These are phyloP conservation scores for Fistularia tabacaria DNA, from an alignment of 2,797 vertebrate species.

Conservation along the genomic window DNA sequence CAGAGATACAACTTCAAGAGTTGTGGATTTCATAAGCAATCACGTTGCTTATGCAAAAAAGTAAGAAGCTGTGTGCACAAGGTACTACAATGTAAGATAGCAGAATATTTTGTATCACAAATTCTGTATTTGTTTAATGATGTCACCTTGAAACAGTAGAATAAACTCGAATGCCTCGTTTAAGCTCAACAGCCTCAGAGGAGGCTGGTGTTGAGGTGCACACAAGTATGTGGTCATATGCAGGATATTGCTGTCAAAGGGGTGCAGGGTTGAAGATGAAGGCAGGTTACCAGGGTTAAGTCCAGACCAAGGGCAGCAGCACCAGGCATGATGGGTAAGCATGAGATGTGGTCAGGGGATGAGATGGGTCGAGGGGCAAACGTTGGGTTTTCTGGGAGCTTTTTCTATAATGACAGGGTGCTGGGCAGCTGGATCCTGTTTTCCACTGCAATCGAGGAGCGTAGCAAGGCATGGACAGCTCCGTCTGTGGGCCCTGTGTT, in stretches of 20 bases:
- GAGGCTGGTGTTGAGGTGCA: neutral
- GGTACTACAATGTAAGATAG: neutral
- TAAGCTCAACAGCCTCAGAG: no score
- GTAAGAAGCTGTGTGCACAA: neutral
- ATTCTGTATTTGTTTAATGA: neutral
- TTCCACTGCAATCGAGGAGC: constrained; percentile 61
- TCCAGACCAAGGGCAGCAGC: constrained; percentile 45
- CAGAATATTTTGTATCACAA: neutral
- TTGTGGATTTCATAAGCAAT: constrained; percentile 22
- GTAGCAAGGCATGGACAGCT: constrained; percentile 54
- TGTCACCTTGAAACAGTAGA: neutral
- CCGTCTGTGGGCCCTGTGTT: constrained; percentile 69
- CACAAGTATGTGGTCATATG: constrained; percentile 10
- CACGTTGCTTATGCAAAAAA: neutral
- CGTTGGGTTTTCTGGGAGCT: constrained; percentile 36
- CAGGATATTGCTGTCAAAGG: constrained; percentile 22
- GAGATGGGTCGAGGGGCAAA: constrained; percentile 47
- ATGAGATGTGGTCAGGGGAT: constrained; percentile 61
- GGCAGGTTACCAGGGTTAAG: constrained; percentile 52
- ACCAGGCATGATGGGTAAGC: constrained; percentile 35
- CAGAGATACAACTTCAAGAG: constrained; percentile 48
- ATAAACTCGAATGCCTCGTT: neutral
- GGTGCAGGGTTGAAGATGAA: constrained; percentile 28
- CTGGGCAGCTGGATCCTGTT: constrained; percentile 77
- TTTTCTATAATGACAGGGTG: constrained; percentile 64